Evolutionary conservation across 1,140 invertebrate genomes (phyloP).

Genomic region (Fragariocoptes setiger): DNA sequence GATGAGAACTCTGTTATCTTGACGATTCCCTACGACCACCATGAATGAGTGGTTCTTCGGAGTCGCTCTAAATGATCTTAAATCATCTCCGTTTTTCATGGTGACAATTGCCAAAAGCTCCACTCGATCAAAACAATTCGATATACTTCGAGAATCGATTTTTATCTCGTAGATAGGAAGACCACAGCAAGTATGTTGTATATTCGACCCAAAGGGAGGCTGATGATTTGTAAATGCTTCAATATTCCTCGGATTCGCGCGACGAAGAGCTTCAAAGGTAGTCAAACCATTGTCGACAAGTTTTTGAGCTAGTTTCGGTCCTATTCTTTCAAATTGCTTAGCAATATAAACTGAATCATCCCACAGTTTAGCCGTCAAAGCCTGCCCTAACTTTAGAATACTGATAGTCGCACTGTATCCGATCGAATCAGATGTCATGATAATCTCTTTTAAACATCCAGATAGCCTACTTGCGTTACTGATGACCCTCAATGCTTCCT

Average conservation of each 20-base stretch:
- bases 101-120: not conserved
- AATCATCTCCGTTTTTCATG: not conserved
- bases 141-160: constrained; percentile 26
- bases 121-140: constrained; percentile 14
- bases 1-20: not conserved
- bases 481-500: constrained; percentile 34
- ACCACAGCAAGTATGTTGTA: constrained; percentile 15
- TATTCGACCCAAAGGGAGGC: constrained; percentile 21
- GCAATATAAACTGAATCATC: constrained; percentile 35
- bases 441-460: constrained; percentile 21
- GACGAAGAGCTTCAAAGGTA: constrained; percentile 27
- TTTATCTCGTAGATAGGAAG: constrained; percentile 20
- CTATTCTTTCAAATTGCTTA: constrained; percentile 34
- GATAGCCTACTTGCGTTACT: constrained; percentile 28
- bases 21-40: constrained; percentile 2
- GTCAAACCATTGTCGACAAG: constrained; percentile 30
- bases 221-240: constrained; percentile 26
- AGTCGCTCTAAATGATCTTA: not conserved
- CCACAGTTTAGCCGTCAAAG: constrained; percentile 32
- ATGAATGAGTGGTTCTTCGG: constrained; percentile 2
- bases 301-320: constrained; percentile 25
- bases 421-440: constrained; percentile 16
- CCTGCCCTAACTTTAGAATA: constrained; percentile 28
- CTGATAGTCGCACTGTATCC: constrained; percentile 21
- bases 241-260: constrained; percentile 33